Base-by-base conservation (phyloP, 2,888 invertebrate species). In the Saturnia pavonia region DNA sequence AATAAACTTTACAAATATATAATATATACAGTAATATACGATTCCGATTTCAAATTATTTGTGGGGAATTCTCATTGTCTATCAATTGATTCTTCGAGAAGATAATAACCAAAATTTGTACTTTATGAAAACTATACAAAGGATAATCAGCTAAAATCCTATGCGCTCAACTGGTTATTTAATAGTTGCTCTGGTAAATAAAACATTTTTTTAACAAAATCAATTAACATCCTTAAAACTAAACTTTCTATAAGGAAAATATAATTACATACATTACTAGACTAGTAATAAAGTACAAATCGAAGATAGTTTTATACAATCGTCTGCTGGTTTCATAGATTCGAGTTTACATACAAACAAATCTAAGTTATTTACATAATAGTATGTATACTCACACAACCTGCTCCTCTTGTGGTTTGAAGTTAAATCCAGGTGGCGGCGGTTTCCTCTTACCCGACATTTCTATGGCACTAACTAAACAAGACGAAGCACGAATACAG, bases 381-480 rank as follows among this genome's bases (percentile, higher is more conserved):
- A 22, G 22, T 65, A 34, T 34, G n/a, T 45, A 66, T 71, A 88
- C 92, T 85, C 83, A 93, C 93, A 93, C 91, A 74, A 91, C 90
- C 80, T 88, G 89, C 77, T 91, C 90, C 74, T 88, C 87, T 72
- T 85, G 85, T 2, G 86, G 84, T 74, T 86, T 86, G 69, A 93
- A 88, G 75, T 81, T 87, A 70, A 92, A 89, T 67, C 89, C 86
- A 57, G 89, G 88, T 22, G 86, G 88, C 71, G 86, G 87, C 69
- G 82, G 86, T 82, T 89, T 91, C 82, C 85, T 91, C 77, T 87
- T 83, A 74, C 85, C 85, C 72, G 93, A 91, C 93, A 93, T 93
- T 72, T 78, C 77, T 71, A 74, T 72, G 70, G 72, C 71, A 74
- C 74, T 75, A 70, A 73, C 69, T 69, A 66, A 74, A 71, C 69